Evolutionary conservation across 2,113 vertebrate species (phyloP).

Genomic region (Cercocebus atys): DNA sequence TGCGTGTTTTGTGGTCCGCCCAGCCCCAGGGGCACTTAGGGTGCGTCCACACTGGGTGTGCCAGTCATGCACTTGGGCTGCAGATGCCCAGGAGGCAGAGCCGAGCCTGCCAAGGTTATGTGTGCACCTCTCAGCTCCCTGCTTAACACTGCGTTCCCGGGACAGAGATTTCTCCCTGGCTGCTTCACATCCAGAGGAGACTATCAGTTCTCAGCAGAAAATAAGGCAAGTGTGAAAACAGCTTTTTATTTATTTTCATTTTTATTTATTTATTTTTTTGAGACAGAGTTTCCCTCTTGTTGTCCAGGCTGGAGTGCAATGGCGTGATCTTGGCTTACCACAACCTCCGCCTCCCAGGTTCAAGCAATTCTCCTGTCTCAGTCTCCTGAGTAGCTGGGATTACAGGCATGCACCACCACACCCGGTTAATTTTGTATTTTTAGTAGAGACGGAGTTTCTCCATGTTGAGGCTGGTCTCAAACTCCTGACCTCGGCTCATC

Average conservation of each 20-base stretch:
- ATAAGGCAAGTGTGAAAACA: slow-evolving; percentile 83
- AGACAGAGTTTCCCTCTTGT: too few relatives aligned
- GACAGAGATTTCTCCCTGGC: slow-evolving; percentile 74
- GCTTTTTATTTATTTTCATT: slow-evolving; percentile 50
- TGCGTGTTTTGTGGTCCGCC: accelerated
- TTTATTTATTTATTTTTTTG: too few relatives aligned
- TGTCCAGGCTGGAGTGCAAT: too few relatives aligned
- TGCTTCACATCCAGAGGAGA: slow-evolving; percentile 67
- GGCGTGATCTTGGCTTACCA: too few relatives aligned
- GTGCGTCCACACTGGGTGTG: neutral
- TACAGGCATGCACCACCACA: too few relatives aligned
- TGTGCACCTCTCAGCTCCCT: slow-evolving; percentile 46
- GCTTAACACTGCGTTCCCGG: slow-evolving; percentile 57
- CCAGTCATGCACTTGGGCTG: accelerated
- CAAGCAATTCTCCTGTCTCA: too few relatives aligned
- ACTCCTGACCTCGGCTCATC: too few relatives aligned
- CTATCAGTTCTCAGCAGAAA: slow-evolving; percentile 62
- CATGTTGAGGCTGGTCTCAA: too few relatives aligned
- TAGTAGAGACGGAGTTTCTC: too few relatives aligned
- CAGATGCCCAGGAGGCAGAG: neutral
- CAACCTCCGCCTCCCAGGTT: too few relatives aligned
- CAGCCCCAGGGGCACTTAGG: neutral
- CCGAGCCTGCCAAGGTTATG: slow-evolving; percentile 43
- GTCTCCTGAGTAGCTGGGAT: too few relatives aligned
- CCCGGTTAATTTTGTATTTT: too few relatives aligned